Evolutionary conservation across 2,888 invertebrate genomes (phyloP), one percentile per base, ranked within the genome.

Genomic region (Ichneumoninae sp.): DNA sequence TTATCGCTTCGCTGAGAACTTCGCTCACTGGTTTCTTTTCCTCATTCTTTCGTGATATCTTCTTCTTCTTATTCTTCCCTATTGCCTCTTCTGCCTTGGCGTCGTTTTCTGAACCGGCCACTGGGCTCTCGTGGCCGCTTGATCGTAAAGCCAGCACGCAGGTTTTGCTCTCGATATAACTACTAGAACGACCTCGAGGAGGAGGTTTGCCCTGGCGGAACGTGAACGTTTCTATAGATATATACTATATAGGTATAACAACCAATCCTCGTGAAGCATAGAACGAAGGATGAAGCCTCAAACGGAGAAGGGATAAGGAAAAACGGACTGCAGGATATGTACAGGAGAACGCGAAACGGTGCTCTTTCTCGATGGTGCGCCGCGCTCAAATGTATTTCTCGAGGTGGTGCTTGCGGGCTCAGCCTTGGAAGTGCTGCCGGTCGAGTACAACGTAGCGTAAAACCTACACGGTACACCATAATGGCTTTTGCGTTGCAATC

Each of bases 171-270:
- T 73, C 65, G 71, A 79, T 52, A 52, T 63, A 82, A 85, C 80
- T 82, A 76, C 77, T 82, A 87, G 75, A 83, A 81, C 88, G 86
- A 86, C 86, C 87, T 86, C 88, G 84, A 70, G 47, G 69, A 83
- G 83, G 78, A 80, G 83, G 80, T 85, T 86, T 81, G 70, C 83
- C 76, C 81, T 75, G 79, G 68, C 66, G 69, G 74, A 86, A 80
- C 83, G 76, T 73, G 83, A 82, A 86, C 84, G 65, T 60, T 57
- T 70, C 52, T 66, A 54, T 66, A 76, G 13, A 47, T 66, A 57
- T 54, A 47, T 47, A 60, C 50, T 30, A 40, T 65, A 65, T 50
- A 52, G 16, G 40, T 22, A 75, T 44, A 47, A 26, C 10, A 40
- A 40, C 40, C 40, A 47, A 40, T 47, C n/a, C 70, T 36, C 65